Conservation (phyloP, 2,888 invertebrate species). For the Chaitophorus viminalis region DNA sequence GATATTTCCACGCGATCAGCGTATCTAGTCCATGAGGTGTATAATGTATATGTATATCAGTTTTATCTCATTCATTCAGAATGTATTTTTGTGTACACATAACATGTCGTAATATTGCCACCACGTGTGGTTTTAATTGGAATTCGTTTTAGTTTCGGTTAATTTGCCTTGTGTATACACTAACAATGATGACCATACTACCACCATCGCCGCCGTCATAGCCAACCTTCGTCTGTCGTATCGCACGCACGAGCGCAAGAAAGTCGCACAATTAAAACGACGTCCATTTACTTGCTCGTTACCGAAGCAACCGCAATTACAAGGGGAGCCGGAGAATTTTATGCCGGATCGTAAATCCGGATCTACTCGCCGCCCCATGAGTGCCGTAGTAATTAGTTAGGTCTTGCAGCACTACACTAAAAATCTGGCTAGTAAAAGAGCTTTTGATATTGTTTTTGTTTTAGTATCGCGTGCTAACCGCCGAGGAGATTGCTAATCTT, state of each 20-base stretch:
- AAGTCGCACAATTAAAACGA: conserved; percentile 46
- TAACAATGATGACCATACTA: conserved; percentile 12
- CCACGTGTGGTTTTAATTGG: background rate
- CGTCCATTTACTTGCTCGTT: conserved; percentile 50
- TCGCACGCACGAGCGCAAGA: background rate
- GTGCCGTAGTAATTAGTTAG: conserved; percentile 35
- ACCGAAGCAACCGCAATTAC: conserved; percentile 51
- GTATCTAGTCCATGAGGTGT: background rate
- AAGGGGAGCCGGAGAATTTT: conserved; percentile 21
- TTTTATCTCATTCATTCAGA: no score
- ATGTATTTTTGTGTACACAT: background rate
- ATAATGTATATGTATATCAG: background rate
- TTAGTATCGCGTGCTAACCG: conserved; percentile 23
- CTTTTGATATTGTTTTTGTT: conserved; percentile 49
- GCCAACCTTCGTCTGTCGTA: background rate
- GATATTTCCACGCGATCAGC: background rate
- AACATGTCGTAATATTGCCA: background rate
- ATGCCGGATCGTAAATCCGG: conserved; percentile 46
- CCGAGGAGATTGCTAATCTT: conserved; percentile 17
- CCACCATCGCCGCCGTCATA: background rate
- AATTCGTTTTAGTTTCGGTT: conserved; percentile 26
- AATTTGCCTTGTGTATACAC: background rate
- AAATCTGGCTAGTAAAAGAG: conserved; percentile 38
- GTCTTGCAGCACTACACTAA: conserved; percentile 26
- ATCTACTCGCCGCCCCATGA: conserved; percentile 20